These are phyloP conservation scores for Aspiorhynchus laticeps DNA, from an alignment of 2,113 vertebrate species.

Conservation along the genomic window DNA sequence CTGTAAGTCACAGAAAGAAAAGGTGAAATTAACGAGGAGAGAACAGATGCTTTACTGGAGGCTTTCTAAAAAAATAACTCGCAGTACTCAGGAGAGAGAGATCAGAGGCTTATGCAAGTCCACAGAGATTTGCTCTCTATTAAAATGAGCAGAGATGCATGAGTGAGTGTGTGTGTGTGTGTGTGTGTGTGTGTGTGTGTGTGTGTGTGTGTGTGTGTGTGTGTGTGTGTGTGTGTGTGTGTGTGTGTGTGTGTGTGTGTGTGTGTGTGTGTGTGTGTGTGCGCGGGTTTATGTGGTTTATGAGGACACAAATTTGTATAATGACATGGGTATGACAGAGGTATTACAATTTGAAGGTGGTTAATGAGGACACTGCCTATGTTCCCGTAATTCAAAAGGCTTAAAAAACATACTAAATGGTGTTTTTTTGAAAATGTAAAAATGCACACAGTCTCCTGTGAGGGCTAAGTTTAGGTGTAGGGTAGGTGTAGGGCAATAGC, in stretches of 20 bases:
- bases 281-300: too few species aligned
- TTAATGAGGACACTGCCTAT: too few species aligned
- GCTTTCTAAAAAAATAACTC: conserved; percentile 39
- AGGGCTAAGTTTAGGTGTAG: too few species aligned
- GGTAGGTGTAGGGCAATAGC: too few species aligned
- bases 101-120: conserved; percentile 25
- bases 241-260: not conserved
- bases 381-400: too few species aligned
- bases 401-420: too few species aligned
- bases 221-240: not conserved
- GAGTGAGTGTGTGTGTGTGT: not conserved
- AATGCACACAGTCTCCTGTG: too few species aligned
- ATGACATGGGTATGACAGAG: too few species aligned
- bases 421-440: too few species aligned
- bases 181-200: not conserved
- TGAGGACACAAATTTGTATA: too few species aligned
- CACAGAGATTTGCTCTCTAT: conserved; percentile 20
- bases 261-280: not conserved
- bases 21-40: conserved; percentile 5
- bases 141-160: not conserved
- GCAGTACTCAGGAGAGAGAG: not conserved
- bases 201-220: not conserved
- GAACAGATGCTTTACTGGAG: conserved; percentile 11
- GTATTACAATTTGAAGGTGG: too few species aligned
- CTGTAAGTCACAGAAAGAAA: not conserved